Percentiles rank a stretch among this genome's conserved stretches.
These are phyloP conservation scores for Sarcophilus harrisii DNA, from an alignment of 2,797 vertebrate genomes.

Conservation along the genomic window DNA sequence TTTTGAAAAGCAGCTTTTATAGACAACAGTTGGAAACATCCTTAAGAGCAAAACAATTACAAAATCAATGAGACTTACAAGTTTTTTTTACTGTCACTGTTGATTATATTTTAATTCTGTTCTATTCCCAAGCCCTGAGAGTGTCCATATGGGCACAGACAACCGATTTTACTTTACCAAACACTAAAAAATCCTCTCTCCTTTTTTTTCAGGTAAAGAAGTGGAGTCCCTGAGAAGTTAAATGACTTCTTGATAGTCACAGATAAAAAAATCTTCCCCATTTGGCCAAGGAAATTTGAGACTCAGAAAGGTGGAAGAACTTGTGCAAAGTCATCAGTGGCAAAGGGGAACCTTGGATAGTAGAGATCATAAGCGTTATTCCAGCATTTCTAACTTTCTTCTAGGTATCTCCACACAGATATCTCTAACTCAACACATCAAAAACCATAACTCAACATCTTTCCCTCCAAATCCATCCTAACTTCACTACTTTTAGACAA, in stretches of 20 bases:
- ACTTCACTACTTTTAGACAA: neutral
- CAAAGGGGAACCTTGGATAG: neutral
- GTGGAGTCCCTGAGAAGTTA: neutral
- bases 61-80: neutral
- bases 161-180: neutral
- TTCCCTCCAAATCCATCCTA: neutral
- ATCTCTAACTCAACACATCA: neutral
- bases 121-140: neutral
- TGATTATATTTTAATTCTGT: neutral
- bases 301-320: neutral
- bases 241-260: neutral
- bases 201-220: neutral
- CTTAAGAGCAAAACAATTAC: neutral
- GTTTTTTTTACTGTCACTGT: neutral
- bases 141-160: neutral
- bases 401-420: neutral
- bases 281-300: neutral
- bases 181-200: neutral
- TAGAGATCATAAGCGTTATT: neutral
- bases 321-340: neutral
- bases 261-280: neutral
- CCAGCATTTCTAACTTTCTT: neutral
- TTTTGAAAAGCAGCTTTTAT: neutral
- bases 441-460: neutral
- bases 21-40: neutral